A percentile compares a stretch with the other conserved stretches of the same genome.
Conservation (phyloP, 1,140 invertebrate species). For the Halotydeus destructor region DNA sequence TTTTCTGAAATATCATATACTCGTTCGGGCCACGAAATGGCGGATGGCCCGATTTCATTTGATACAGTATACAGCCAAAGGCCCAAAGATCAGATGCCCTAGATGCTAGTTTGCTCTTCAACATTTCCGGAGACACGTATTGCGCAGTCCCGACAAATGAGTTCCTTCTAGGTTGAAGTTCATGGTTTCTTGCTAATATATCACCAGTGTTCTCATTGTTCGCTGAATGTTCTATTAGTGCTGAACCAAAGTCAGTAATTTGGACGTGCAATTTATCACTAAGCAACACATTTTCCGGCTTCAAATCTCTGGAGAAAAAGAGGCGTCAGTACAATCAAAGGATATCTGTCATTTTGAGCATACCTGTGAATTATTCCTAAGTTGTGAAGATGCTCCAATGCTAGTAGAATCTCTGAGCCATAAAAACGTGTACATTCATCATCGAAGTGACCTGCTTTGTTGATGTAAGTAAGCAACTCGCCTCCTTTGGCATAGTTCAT, state of each 20-base stretch:
- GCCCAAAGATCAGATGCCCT: constrained; percentile 78
- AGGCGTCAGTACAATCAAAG: too few relatives aligned
- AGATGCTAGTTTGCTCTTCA: constrained; percentile 55
- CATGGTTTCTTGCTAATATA: not conserved
- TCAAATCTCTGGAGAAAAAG: constrained; percentile 73
- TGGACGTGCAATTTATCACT: constrained; percentile 99
- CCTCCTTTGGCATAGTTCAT: constrained; percentile 84
- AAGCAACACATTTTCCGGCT: constrained; percentile 93
- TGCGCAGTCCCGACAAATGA: constrained; percentile 59
- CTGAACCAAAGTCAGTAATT: constrained; percentile 97
- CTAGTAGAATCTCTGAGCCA: constrained; percentile 70
- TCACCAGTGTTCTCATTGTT: too few relatives aligned
- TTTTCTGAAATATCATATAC: constrained; percentile 92
- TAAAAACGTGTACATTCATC: constrained; percentile 76
- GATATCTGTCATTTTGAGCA: too few relatives aligned
- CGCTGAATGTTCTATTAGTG: too few relatives aligned
- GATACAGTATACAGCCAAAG: constrained; percentile 87
- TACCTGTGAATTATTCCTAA: constrained; percentile 72
- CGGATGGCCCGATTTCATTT: constrained; percentile 78
- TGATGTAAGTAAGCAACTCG: constrained; percentile 74
- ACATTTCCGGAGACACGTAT: constrained; percentile 88
- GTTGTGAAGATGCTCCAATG: constrained; percentile 74
- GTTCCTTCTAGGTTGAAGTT: constrained; percentile 8
- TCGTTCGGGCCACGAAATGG: constrained; percentile 79
- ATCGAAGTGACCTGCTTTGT: constrained; percentile 73